A percentile compares a stretch with the other conserved stretches of the same genome.
Conservation (phyloP, 1,140 invertebrate species). For the Cydia splendana region DNA sequence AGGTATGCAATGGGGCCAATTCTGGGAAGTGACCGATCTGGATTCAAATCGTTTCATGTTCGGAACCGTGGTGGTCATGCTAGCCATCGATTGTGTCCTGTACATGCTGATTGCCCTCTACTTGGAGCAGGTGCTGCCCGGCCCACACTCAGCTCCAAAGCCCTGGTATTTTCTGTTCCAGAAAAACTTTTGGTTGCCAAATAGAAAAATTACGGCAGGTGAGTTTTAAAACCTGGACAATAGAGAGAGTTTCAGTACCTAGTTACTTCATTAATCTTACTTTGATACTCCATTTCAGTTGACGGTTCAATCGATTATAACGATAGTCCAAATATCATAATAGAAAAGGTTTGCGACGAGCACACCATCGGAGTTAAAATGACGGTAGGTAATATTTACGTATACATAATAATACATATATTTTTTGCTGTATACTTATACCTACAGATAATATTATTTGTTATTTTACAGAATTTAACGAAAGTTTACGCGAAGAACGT, state of each 20-base stretch:
- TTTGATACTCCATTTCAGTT: conserved; percentile 38
- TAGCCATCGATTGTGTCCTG: conserved; percentile 82
- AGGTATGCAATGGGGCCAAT: conserved; percentile 88
- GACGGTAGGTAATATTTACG: conserved; percentile 50
- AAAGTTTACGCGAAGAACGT: conserved; percentile 75
- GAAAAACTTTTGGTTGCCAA: conserved; percentile 75
- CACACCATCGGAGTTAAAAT: conserved; percentile 61
- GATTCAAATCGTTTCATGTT: conserved; percentile 85
- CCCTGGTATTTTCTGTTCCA: conserved; percentile 88
- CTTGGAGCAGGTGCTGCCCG: conserved; percentile 86
- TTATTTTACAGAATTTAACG: conserved; percentile 67
- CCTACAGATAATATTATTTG: neutral
- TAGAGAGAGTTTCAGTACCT: neutral
- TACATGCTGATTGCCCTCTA: conserved; percentile 86
- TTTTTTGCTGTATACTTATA: neutral
- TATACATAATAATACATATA: neutral
- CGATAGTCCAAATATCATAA: conserved; percentile 45
- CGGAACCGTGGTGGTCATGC: conserved; percentile 83
- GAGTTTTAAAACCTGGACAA: neutral
- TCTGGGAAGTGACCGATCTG: conserved; percentile 82
- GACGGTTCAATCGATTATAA: neutral
- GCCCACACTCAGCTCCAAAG: conserved; percentile 85
- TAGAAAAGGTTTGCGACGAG: conserved; percentile 58
- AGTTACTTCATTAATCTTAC: neutral
- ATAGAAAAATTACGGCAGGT: conserved; percentile 40